Evolutionary conservation across 2,888 invertebrate genomes (phyloP).

Genomic region (Hyles lineata): DNA sequence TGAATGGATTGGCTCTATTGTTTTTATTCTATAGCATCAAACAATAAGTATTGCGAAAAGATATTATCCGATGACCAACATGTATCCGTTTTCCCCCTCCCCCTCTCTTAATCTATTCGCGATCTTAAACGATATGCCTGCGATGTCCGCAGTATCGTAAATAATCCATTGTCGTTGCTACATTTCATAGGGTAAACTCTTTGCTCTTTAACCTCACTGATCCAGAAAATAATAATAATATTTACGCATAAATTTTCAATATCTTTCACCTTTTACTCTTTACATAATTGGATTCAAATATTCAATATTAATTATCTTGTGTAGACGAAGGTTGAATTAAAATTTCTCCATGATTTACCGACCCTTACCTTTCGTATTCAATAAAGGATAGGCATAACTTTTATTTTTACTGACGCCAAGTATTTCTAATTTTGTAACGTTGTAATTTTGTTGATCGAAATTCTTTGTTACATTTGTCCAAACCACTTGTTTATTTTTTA

Average conservation of each 20-base stretch:
- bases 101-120: too few species aligned
- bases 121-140: too few species aligned
- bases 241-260: background rate
- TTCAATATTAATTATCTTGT: conserved; percentile 22
- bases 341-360: conserved; percentile 19
- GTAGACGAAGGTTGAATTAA: conserved; percentile 10
- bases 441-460: conserved; percentile 6
- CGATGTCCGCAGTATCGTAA: too few species aligned
- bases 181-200: too few species aligned
- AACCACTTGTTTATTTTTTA: conserved; percentile 4
- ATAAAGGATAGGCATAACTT: conserved; percentile 5
- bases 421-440: conserved; percentile 8
- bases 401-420: background rate
- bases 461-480: conserved; percentile 1
- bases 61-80: too few species aligned
- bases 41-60: too few species aligned
- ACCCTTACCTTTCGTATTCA: conserved; percentile 8
- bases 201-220: too few species aligned
- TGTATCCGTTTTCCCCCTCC: too few species aligned
- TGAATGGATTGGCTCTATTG: too few species aligned
- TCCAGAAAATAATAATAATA: background rate
- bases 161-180: too few species aligned
- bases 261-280: background rate
- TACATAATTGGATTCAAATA: conserved; percentile 2
- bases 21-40: too few species aligned